phyloP scores from a whole-genome alignment of 1,140 invertebrate species.

The Mactra quadrangularis region DNA sequence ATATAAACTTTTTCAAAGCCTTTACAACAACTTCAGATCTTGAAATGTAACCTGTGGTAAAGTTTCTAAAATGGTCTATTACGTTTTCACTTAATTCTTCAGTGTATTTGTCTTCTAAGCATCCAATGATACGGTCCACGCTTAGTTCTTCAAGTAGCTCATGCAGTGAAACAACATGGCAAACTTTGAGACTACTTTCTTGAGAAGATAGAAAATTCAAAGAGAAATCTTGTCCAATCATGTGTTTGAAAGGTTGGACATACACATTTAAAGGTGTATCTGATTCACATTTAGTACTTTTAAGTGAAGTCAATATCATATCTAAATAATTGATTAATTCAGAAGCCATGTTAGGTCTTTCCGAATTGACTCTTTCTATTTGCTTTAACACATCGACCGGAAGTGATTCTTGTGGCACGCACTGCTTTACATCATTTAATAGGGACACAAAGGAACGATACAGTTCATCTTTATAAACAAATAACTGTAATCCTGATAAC shows the following conservation, averaged over 20 bases:
- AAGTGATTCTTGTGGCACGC: constrained; percentile 19
- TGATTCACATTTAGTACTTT: constrained; percentile 20
- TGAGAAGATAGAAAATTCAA: constrained; percentile 19
- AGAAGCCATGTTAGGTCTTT: constrained; percentile 20
- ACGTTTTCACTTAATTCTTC: constrained; percentile 2
- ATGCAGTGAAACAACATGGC: constrained; percentile 39
- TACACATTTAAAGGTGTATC: constrained; percentile 7
- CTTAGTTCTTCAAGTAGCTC: constrained; percentile 51
- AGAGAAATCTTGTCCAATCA: constrained; percentile 12
- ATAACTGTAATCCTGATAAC: constrained; percentile 1
- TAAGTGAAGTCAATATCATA: constrained; percentile 41
- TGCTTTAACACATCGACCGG: constrained; percentile 1
- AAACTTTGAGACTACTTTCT: constrained; percentile 10
- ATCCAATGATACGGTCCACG: constrained; percentile 33
- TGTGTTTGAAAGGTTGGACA: neutral
- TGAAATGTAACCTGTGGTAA: neutral
- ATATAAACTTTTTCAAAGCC: constrained; percentile 38
- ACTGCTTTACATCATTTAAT: constrained; percentile 13
- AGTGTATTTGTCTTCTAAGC: constrained; percentile 9
- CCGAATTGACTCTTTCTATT: neutral
- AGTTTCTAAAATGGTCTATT: neutral
- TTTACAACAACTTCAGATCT: constrained; percentile 14
- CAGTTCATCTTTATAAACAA: constrained; percentile 53
- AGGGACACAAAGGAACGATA: constrained; percentile 24
- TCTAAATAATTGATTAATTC: constrained; percentile 43